Evolutionary conservation across 2,113 vertebrate species (phyloP).

Genomic region (Cricetomys ansorgei): DNA sequence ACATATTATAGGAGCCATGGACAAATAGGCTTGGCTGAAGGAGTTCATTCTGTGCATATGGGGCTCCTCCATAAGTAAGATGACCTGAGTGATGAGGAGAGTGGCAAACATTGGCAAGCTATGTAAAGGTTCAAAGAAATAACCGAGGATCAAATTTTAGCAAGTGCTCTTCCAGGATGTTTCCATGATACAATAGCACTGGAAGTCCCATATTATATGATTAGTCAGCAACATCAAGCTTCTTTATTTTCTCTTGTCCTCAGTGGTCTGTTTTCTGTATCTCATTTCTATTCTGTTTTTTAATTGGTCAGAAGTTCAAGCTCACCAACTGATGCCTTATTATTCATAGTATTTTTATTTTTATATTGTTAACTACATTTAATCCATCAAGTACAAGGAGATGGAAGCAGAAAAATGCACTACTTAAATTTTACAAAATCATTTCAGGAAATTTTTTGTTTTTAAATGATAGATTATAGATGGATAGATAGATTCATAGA

Average conservation of each 20-base stretch:
- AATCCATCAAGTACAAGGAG: not conserved
- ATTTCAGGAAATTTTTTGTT: not conserved
- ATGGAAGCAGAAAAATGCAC: not conserved
- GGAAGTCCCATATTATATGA: no score
- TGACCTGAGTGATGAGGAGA: not conserved
- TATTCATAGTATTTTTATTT: not conserved
- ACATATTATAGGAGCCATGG: no score
- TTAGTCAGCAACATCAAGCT: not conserved
- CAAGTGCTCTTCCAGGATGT: not conserved
- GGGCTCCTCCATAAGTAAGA: not conserved
- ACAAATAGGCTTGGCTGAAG: not conserved
- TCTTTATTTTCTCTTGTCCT: not conserved
- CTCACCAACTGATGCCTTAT: not conserved
- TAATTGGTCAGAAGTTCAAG: not conserved
- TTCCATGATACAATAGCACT: no score
- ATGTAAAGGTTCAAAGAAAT: not conserved
- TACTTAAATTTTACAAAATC: not conserved
- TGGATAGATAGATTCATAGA: no score
- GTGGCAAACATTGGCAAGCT: not conserved
- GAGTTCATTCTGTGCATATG: not conserved
- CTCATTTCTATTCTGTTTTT: not conserved
- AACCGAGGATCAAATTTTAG: not conserved
- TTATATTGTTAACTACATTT: not conserved
- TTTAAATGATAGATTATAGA: not conserved
- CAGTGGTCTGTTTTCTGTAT: no score